Conservation (phyloP, 2,888 invertebrate species). For the Cecidostiba fungosa region DNA sequence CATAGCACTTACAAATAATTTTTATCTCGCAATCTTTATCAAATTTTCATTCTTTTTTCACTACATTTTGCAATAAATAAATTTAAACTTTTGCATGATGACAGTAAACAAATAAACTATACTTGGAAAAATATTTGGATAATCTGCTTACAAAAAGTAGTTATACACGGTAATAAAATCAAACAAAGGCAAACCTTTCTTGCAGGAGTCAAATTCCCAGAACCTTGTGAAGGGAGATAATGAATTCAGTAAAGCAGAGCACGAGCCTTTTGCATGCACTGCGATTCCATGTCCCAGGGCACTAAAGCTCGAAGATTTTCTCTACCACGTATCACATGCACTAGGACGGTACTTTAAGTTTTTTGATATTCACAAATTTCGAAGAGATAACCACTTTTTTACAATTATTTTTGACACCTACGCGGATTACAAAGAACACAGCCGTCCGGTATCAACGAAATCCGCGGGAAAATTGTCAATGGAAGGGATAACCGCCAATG, state of each 20-base stretch:
- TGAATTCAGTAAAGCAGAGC: constrained; percentile 44
- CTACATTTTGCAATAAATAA: background rate
- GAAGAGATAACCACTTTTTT: constrained; percentile 26
- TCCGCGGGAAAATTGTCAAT: constrained; percentile 66
- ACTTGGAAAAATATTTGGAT: background rate
- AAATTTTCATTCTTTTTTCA: no score
- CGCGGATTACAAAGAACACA: constrained; percentile 34
- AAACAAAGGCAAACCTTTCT: constrained; percentile 48
- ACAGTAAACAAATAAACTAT: no score
- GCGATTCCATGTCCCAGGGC: constrained; percentile 54
- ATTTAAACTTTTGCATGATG: no score
- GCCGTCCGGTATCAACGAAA: constrained; percentile 54
- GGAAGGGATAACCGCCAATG: constrained; percentile 44
- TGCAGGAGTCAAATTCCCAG: constrained; percentile 10
- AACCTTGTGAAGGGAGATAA: constrained; percentile 29
- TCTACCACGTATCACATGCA: background rate
- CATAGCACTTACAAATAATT: no score
- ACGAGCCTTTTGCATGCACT: constrained; percentile 45
- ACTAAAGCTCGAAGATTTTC: background rate
- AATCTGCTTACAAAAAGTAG: background rate
- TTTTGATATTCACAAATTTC: background rate
- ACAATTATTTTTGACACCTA: constrained; percentile 53
- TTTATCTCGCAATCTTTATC: no score
- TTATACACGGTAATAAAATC: background rate
- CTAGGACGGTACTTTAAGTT: background rate